phyloP scores from a whole-genome alignment of 2,113 vertebrate genomes.

The Lethenteron reissneri region DNA sequence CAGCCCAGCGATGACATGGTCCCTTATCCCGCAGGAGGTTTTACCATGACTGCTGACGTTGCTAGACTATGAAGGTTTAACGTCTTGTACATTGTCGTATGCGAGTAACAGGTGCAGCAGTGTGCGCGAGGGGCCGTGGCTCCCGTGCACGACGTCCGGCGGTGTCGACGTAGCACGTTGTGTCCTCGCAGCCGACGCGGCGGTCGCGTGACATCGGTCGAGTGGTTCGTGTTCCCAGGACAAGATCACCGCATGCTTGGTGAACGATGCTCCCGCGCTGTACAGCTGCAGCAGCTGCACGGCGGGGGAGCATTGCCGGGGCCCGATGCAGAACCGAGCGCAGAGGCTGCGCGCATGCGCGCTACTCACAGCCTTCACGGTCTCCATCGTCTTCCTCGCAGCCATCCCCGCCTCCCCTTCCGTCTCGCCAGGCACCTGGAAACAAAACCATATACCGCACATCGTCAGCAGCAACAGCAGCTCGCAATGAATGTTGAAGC shows the following conservation, averaged over 20 bases:
- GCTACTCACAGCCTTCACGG: constrained; percentile 68
- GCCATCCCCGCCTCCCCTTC: constrained; percentile 53
- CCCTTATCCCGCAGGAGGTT: too few relatives aligned
- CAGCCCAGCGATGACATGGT: too few relatives aligned
- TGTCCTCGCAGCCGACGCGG: too few relatives aligned
- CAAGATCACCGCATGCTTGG: not conserved
- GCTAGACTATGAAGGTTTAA: too few relatives aligned
- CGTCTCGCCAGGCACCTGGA: constrained; percentile 64
- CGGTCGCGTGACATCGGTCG: not conserved
- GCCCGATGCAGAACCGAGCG: not conserved
- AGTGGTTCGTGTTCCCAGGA: not conserved
- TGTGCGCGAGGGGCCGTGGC: too few relatives aligned
- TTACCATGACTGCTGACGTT: too few relatives aligned
- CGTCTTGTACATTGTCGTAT: too few relatives aligned
- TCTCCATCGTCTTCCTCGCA: constrained; percentile 72
- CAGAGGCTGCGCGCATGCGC: not conserved
- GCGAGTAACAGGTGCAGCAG: too few relatives aligned
- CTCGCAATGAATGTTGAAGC: too few relatives aligned
- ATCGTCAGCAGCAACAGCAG: too few relatives aligned
- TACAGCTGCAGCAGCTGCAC: not conserved
- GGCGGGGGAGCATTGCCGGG: not conserved
- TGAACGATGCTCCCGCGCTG: not conserved
- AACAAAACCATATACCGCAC: constrained; percentile 7
- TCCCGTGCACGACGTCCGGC: too few relatives aligned
- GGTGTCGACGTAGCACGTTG: too few relatives aligned